phyloP scores from a whole-genome alignment of 37 sponge, comb jelly and placozoan species.

The Cliona cf. orientalis region DNA sequence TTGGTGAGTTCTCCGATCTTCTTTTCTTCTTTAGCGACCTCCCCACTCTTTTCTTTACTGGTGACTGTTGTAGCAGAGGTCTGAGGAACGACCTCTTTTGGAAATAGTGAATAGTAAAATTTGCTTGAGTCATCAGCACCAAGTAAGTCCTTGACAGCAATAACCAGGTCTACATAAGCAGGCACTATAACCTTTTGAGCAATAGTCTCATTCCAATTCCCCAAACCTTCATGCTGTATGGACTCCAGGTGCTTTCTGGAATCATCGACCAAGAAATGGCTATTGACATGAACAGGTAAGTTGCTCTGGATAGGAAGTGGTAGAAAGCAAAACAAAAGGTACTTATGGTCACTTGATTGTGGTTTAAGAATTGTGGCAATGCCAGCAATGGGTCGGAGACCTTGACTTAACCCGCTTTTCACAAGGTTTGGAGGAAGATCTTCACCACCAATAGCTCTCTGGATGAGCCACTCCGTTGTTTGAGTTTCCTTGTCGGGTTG shows the following conservation, averaged over 20 bases:
- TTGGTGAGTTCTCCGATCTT: constrained; percentile 12
- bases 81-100: too few species aligned
- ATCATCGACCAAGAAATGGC: constrained; percentile 72
- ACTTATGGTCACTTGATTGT: background rate
- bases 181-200: constrained; percentile 17
- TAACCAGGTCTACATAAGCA: constrained; percentile 55
- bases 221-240: background rate
- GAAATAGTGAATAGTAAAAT: constrained; percentile 57
- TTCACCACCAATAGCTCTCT: constrained; percentile 19
- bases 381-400: constrained; percentile 65
- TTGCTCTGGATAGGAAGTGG: constrained; percentile 50
- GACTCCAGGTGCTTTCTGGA: constrained; percentile 66
- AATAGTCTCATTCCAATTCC: constrained; percentile 52
- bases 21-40: too few species aligned
- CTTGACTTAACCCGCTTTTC: background rate
- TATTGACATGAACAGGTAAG: constrained; percentile 80
- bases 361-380: constrained; percentile 28
- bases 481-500: background rate
- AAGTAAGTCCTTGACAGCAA: too few species aligned
- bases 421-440: background rate
- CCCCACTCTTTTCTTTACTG: too few species aligned
- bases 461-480: constrained; percentile 60
- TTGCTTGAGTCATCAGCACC: too few species aligned
- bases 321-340: constrained; percentile 45
- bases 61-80: too few species aligned